Percentiles rank a stretch among this genome's conserved stretches.
These are phyloP conservation scores for Ditula angustiorana DNA, from an alignment of 2,888 invertebrate species.

Conservation along the genomic window DNA sequence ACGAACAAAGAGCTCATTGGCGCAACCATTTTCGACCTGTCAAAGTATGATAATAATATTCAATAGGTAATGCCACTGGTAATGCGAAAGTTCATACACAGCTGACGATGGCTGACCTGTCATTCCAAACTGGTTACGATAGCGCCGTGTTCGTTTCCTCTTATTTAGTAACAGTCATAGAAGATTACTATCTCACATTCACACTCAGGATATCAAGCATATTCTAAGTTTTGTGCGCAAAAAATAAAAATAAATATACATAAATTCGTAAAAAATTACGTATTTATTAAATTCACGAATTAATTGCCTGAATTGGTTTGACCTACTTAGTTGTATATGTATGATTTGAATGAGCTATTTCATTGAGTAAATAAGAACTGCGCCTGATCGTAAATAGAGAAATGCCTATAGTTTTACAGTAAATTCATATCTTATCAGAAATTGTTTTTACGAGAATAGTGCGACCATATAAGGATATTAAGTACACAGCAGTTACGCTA, in stretches of 20 bases:
- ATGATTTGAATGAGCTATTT: slow-evolving; percentile 1
- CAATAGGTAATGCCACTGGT: no score
- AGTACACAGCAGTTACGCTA: slow-evolving; percentile 6
- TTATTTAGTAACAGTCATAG: no score
- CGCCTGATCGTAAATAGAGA: background rate
- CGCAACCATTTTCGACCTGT: no score
- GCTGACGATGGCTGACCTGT: no score
- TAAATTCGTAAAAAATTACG: background rate
- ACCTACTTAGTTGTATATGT: background rate
- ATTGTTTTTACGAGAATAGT: slow-evolving; percentile 42
- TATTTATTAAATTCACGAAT: slow-evolving; percentile 3
- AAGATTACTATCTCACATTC: no score
- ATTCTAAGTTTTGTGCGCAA: no score
- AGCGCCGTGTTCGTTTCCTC: no score
- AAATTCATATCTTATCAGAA: slow-evolving; percentile 52
- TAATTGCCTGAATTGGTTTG: slow-evolving; percentile 10
- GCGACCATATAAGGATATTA: slow-evolving; percentile 22
- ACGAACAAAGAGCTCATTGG: no score
- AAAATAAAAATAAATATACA: background rate
- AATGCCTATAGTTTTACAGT: background rate
- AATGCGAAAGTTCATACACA: no score
- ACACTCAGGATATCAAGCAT: no score
- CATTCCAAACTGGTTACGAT: no score
- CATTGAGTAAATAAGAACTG: background rate
- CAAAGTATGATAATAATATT: no score